Conservation (phyloP, 64 coral and sea anemone genomes). For the Cladopsammia gracilis region DNA sequence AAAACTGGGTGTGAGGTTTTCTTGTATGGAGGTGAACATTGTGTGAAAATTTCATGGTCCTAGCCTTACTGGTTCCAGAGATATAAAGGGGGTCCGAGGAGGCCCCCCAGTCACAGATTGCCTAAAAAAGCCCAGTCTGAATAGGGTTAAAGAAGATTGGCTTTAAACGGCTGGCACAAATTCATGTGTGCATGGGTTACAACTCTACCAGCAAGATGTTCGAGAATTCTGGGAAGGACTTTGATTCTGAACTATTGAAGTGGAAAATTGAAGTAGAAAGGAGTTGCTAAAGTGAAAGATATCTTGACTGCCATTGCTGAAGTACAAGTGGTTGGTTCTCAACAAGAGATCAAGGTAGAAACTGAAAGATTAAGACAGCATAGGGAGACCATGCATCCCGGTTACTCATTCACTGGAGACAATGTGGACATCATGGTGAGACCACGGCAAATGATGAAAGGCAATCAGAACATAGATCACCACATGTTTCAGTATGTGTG, state of each 20-base stretch:
- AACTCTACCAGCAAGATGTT: not conserved
- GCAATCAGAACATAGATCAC: not conserved
- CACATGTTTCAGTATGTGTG: slow-evolving; percentile 27
- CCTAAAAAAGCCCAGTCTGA: no score
- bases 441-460: slow-evolving; percentile 4
- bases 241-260: slow-evolving; percentile 6
- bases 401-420: slow-evolving; percentile 48
- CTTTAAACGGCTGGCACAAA: no score
- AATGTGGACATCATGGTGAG: not conserved
- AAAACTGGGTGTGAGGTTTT: no score
- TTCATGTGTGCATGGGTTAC: no score
- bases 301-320: not conserved
- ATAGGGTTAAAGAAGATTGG: no score
- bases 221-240: slow-evolving; percentile 4
- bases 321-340: not conserved
- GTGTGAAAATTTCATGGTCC: no score
- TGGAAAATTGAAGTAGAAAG: not conserved
- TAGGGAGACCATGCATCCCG: slow-evolving; percentile 16
- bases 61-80: no score
- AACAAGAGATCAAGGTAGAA: not conserved
- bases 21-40: no score
- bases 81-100: no score
- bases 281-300: not conserved
- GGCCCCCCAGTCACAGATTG: no score
- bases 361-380: not conserved